phyloP scores from a whole-genome alignment of 2,113 vertebrate genomes.

The Hydropotes inermis region DNA sequence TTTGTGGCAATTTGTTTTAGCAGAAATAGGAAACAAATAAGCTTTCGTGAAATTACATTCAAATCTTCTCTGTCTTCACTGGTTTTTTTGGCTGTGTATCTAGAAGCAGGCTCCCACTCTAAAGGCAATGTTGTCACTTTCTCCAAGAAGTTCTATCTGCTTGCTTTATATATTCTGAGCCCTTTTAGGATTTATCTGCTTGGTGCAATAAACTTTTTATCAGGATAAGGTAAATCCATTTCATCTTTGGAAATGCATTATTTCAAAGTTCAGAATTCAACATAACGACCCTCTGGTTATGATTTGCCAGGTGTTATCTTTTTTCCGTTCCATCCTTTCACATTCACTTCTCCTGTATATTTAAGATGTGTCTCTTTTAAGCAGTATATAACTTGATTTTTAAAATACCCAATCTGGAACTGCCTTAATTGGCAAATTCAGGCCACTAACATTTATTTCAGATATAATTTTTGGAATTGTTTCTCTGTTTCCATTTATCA shows the following conservation, averaged over 20 bases:
- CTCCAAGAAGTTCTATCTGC: neutral
- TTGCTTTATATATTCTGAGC: neutral
- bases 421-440: neutral
- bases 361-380: neutral
- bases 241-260: neutral
- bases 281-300: neutral
- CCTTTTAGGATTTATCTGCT: neutral
- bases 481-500: neutral
- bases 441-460: neutral
- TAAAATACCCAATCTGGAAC: neutral
- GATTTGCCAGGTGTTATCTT: neutral
- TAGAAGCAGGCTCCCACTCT: neutral
- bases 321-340: neutral
- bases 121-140: neutral
- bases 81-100: neutral
- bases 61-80: neutral
- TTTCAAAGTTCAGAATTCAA: neutral
- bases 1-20: neutral
- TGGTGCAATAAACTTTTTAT: neutral
- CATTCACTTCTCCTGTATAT: neutral
- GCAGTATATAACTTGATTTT: neutral
- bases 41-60: neutral
- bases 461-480: neutral
- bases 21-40: neutral
- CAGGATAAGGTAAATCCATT: neutral